Percentiles rank a stretch among this genome's conserved stretches.
These are phyloP conservation scores for Lytechinus variegatus DNA, from an alignment of 35 echinoderm and acorn worm genomes.

Conservation along the genomic window DNA sequence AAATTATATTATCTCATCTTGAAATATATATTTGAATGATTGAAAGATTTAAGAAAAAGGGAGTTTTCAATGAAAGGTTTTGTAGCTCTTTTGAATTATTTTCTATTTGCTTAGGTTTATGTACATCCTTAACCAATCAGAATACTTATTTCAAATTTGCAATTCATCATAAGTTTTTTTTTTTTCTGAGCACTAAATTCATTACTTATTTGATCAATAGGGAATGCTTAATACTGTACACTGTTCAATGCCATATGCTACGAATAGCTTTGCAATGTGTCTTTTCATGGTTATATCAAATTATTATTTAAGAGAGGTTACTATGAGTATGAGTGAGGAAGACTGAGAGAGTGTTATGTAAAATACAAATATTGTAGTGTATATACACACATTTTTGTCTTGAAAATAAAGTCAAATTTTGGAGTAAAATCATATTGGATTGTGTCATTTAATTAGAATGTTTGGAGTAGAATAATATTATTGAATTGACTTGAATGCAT, in stretches of 20 bases:
- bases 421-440: neutral
- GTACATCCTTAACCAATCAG: too few species aligned
- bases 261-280: neutral
- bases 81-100: too few species aligned
- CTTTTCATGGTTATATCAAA: conserved; percentile 6
- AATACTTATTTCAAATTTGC: too few species aligned
- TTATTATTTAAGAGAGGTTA: neutral
- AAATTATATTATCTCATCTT: too few species aligned
- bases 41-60: too few species aligned
- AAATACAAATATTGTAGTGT: neutral
- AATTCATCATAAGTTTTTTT: too few species aligned
- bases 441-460: neutral
- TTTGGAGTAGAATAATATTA: neutral
- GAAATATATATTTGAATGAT: too few species aligned
- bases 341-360: neutral
- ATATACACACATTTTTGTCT: neutral
- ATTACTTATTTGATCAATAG: too few species aligned
- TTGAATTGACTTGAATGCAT: neutral
- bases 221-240: neutral
- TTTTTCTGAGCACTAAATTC: too few species aligned
- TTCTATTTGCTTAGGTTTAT: too few species aligned
- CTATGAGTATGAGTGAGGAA: neutral
- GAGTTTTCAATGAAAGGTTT: too few species aligned
- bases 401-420: conserved; percentile 7
- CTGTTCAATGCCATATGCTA: neutral